Conservation (phyloP, 2,113 vertebrate species). For the Bombycilla garrulus region DNA sequence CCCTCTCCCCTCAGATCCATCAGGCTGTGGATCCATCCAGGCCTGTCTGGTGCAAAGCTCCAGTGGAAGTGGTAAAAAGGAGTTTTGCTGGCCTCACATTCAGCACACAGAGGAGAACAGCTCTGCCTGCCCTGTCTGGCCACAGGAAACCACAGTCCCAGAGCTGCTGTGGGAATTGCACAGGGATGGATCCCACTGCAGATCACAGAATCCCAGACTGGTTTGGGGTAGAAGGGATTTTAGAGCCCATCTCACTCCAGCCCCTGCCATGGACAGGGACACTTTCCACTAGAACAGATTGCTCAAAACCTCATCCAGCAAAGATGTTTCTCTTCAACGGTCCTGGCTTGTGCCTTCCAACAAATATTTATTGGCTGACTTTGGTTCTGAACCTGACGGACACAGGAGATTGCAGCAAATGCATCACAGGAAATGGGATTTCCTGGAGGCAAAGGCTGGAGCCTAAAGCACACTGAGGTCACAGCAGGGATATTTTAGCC, state of each 20-base stretch:
- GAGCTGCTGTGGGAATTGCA: background rate
- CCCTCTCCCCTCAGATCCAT: background rate
- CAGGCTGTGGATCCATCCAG: background rate
- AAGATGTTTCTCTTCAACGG: background rate
- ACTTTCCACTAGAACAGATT: background rate
- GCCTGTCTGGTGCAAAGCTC: background rate
- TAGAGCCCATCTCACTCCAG: background rate
- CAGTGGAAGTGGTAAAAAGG: background rate
- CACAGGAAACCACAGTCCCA: background rate
- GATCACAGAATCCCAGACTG: background rate
- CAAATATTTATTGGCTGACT: background rate
- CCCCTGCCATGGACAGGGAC: background rate
- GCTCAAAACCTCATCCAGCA: background rate
- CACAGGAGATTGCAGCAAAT: background rate
- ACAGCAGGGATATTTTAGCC: background rate
- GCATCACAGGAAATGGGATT: background rate
- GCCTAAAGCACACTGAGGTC: fast-evolving
- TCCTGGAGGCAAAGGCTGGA: background rate
- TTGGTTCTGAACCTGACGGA: background rate
- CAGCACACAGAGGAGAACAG: background rate
- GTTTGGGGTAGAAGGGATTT: background rate
- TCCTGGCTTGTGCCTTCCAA: background rate
- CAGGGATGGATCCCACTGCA: background rate
- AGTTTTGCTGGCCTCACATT: background rate
- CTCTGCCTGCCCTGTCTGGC: background rate